Evolutionary conservation across 2,113 vertebrate species (phyloP), one percentile per base, ranked within the genome.

Genomic region (Hippocampus guttulatus): DNA sequence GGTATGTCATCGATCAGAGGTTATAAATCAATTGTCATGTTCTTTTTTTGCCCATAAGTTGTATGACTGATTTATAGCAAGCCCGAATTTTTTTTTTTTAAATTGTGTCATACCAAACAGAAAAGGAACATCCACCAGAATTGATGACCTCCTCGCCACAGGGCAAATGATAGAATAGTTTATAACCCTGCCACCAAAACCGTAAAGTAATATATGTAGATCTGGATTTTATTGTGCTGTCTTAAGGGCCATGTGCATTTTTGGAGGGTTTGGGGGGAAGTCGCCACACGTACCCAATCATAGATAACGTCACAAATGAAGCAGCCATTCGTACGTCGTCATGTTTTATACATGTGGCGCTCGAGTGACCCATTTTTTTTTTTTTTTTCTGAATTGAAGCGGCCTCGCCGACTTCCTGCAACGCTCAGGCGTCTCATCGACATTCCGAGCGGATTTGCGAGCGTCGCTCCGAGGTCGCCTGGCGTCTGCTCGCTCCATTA

Each of bases 361-460:
- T 25, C 62, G 20, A 45, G 10, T 83, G 84, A 80, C 82, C 87
- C 69, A 82, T 30, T 27, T 27, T 27, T 27, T 27, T 27, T 27
- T 27, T 76, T 88, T 86, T 63, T 69, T 33, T 33, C 64, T 71
- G 71, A 81, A 77, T 75, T 58, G 57, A 70, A 67, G 45, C 63
- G 23, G 52, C 77, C 7, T 76, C 2, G 67, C 74, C 71, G 69
- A 55, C 16, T 33, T 33, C 7, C 58, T 8, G 58, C 18, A 21
- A 40, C 61, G 18, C 38, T n/a, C 7, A 2, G 18, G 20, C 61
- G 10, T 41, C 61, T 63, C 61, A 12, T 40, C 61, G 33, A 41
- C 33, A 40, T 63, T 63, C 18, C 8, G 33, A 63, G 61, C 38
- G 6, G 21, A 64, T 23, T 64, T 43, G 21, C 40, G 20, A 15